Evolutionary conservation across 2,113 vertebrate species (phyloP).

Genomic region (Daphoenositta chrysoptera): DNA sequence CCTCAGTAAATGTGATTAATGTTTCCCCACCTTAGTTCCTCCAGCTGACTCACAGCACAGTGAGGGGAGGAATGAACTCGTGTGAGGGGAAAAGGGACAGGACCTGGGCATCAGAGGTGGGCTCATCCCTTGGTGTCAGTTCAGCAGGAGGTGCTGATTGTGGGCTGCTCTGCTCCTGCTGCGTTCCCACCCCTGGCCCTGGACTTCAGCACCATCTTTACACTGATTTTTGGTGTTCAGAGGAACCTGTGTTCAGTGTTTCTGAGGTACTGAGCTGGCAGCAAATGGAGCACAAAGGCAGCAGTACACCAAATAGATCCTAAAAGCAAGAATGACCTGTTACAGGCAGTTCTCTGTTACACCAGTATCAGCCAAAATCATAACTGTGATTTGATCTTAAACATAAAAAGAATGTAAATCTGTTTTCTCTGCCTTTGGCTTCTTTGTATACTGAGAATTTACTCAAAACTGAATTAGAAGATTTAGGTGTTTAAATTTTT

Average conservation of each 20-base stretch:
- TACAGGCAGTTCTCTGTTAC: neutral
- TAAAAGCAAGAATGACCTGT: neutral
- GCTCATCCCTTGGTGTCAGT: neutral
- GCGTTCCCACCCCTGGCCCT: neutral
- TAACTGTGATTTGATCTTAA: neutral
- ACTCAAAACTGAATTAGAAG: neutral
- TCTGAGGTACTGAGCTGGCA: neutral
- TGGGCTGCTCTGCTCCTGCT: neutral
- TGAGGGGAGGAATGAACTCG: neutral
- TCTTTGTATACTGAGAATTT: neutral
- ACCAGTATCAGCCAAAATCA: rapidly evolving
- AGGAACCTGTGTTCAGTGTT: neutral
- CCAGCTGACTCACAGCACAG: neutral
- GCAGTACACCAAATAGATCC: neutral
- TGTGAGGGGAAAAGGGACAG: neutral
- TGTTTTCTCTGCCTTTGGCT: neutral
- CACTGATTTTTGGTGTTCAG: neutral
- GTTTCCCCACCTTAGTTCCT: neutral
- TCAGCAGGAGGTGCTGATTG: neutral
- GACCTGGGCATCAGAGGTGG: neutral
- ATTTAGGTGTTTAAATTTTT: neutral
- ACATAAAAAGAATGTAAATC: neutral
- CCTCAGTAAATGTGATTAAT: neutral
- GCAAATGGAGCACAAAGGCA: neutral
- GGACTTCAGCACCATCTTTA: neutral